Evolutionary conservation across 2,888 invertebrate genomes (phyloP), one percentile per base, ranked within the genome.

Genomic region (Drosophila picticornis): DNA sequence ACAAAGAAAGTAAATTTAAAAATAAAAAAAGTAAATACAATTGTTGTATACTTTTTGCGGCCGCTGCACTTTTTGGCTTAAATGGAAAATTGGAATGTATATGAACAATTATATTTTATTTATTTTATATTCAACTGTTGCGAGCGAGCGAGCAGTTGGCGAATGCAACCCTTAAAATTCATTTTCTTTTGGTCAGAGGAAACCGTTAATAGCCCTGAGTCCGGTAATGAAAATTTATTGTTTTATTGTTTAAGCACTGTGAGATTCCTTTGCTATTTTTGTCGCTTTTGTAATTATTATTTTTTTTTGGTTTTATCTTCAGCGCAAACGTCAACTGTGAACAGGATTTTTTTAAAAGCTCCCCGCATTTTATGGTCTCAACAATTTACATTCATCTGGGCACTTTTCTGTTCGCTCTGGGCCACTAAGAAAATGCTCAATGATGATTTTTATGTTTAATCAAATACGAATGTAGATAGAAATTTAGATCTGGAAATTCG

Each of bases 211-310:
- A 85, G 85, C 88, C 72, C 77, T 72, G 72, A 71, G 84, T 90
- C 91, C 91, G 90, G 91, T 85, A 85, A 90, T 85, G 84, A 89
- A 85, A 90, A 85, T 90, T 90, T 85, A 85, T 90, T 86, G 90
- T 90, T 89, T 84, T 84, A 84, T 90, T 90, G 84, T 84, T 85
- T 85, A 89, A 90, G 73, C 75, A 81, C 77, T 57, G 59, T 51
- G 68, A 62, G 32, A 46, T 51, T 66, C 56, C 51, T 40, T 31
- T 32, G 31, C 62, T 36, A 22, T 40, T 50, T 53, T 43, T 32
- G 6, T 51, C 29, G 40, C 16, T n/a, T 50, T 55, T n/a, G 34
- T 57, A 59, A 52, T 53, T 19, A 36, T 27, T 55, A 59, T 56
- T 53, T 19, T 40, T 27, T 55, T 68, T 38, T 57, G 22, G 46